Percentiles rank a stretch among this genome's conserved stretches.
Conservation (phyloP, 2,797 vertebrate genomes). For the Enteromius radiatus region DNA sequence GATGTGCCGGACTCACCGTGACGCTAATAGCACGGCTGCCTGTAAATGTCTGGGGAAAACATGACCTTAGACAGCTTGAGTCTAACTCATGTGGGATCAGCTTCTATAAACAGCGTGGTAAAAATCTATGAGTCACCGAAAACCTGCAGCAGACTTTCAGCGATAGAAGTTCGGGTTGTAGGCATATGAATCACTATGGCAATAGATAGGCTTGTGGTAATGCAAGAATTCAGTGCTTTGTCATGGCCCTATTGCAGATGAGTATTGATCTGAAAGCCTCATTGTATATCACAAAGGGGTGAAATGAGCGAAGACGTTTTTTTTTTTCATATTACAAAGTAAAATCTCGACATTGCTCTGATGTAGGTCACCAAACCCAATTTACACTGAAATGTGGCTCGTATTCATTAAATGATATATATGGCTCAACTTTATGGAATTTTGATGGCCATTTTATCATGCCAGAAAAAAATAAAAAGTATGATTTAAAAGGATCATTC, state of each 20-base stretch:
- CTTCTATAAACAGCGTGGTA: conserved; percentile 21
- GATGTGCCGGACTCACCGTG: neutral
- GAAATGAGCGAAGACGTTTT: neutral
- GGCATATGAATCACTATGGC: neutral
- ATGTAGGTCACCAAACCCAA: conserved; percentile 4
- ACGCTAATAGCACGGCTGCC: neutral
- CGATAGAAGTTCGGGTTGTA: neutral
- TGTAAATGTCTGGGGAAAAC: conserved; percentile 31
- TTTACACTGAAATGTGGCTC: neutral
- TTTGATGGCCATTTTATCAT: neutral
- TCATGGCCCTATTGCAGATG: neutral
- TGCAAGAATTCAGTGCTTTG: conserved; percentile 1
- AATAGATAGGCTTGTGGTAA: neutral
- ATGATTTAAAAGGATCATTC: neutral
- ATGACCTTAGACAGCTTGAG: conserved; percentile 19
- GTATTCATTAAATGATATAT: neutral
- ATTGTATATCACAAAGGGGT: conserved; percentile 18
- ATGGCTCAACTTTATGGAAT: neutral
- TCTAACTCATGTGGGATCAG: conserved; percentile 14
- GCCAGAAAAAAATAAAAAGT: neutral
- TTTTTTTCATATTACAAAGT: conserved; percentile 14
- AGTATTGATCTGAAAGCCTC: conserved; percentile 34
- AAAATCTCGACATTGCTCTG: neutral
- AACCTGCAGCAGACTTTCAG: conserved; percentile 5
- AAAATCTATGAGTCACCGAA: conserved; percentile 12